These are phyloP conservation scores for Anniella stebbinsi DNA, from an alignment of 2,797 vertebrate species.

Conservation along the genomic window DNA sequence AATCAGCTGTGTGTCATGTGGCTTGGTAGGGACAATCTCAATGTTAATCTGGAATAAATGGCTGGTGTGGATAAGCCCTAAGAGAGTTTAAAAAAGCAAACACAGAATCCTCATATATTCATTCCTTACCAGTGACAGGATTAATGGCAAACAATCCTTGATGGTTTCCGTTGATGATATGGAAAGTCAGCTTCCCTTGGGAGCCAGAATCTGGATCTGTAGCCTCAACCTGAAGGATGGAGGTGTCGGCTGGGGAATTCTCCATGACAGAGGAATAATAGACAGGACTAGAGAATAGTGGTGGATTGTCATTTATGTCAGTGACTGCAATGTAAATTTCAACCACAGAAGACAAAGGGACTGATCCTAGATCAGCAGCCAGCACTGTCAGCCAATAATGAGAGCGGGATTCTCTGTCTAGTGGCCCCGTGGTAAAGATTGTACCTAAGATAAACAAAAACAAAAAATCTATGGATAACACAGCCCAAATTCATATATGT, in stretches of 20 bases:
- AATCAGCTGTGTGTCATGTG: too few species aligned
- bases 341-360: constrained; percentile 87
- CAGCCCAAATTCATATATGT: neutral
- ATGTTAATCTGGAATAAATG: too few species aligned
- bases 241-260: constrained; percentile 83
- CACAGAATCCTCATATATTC: constrained; percentile 13
- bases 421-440: constrained; percentile 82
- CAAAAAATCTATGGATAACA: constrained; percentile 33
- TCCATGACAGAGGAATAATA: constrained; percentile 90
- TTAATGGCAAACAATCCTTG: constrained; percentile 86
- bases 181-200: constrained; percentile 88
- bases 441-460: constrained; percentile 82
- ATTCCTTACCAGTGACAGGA: constrained; percentile 87
- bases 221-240: constrained; percentile 87
- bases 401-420: constrained; percentile 87
- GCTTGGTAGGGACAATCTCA: too few species aligned
- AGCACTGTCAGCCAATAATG: constrained; percentile 94
- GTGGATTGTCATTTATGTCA: constrained; percentile 94
- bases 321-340: constrained; percentile 93
- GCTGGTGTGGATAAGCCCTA: too few species aligned
- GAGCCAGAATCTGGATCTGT: constrained; percentile 88
- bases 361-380: constrained; percentile 88
- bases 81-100: constrained; percentile 50
- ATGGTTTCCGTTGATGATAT: constrained; percentile 87
- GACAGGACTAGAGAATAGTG: constrained; percentile 88